phyloP scores from a whole-genome alignment of 2,113 vertebrate species.

The Mobula birostris region DNA sequence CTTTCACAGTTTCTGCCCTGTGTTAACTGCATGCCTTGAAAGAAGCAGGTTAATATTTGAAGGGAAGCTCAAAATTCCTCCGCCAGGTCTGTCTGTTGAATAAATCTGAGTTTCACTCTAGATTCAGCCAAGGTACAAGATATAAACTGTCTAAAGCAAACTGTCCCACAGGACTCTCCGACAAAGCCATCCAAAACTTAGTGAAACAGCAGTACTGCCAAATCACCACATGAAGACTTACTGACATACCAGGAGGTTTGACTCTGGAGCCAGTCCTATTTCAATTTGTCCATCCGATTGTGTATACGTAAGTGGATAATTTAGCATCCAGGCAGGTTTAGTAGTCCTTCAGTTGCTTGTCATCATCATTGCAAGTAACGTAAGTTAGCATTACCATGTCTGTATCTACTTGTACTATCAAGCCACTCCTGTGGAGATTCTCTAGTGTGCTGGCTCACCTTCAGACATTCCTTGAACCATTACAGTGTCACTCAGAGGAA shows the following conservation, averaged over 20 bases:
- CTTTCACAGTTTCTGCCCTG: background rate
- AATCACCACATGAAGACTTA: conserved; percentile 20
- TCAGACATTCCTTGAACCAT: conserved; percentile 3
- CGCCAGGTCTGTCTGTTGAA: background rate
- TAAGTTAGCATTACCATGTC: background rate
- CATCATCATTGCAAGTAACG: background rate
- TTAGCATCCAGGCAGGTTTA: background rate
- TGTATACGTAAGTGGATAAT: conserved; percentile 16
- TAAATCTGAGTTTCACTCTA: conserved; percentile 26
- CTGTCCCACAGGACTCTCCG: conserved; percentile 4
- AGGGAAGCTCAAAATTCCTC: conserved; percentile 15
- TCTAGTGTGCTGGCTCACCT: conserved; percentile 14
- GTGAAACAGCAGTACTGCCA: background rate
- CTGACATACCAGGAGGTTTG: background rate
- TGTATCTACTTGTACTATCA: background rate
- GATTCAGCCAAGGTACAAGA: conserved; percentile 27
- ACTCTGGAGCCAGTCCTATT: background rate
- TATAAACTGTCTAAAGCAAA: conserved; percentile 18
- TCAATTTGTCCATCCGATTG: background rate
- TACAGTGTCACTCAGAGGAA: background rate
- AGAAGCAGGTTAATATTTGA: conserved; percentile 10
- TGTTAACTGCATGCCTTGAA: background rate
- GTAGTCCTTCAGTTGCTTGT: background rate
- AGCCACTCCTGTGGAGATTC: background rate
- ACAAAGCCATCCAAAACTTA: conserved; percentile 13